These are phyloP conservation scores for Pocillopora grandis DNA, from an alignment of 92 coral and sea anemone species.

Conservation along the genomic window DNA sequence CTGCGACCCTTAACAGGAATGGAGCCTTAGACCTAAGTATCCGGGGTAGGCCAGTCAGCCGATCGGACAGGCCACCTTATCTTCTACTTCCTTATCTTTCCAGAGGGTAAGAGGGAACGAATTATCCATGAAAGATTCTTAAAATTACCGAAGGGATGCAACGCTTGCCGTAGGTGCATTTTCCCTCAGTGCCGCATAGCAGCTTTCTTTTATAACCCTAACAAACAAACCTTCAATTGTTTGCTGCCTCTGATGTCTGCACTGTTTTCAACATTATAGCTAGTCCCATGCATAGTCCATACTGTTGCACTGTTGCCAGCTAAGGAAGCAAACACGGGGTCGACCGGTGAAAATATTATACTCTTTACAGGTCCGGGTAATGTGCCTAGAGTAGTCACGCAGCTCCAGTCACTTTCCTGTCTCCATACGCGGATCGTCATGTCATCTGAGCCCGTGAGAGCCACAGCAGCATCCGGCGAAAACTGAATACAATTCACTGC, in stretches of 20 bases:
- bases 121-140: too few relatives aligned
- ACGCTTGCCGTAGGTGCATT: not conserved
- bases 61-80: too few relatives aligned
- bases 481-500: constrained; percentile 82
- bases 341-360: constrained; percentile 63
- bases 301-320: constrained; percentile 73
- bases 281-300: constrained; percentile 65
- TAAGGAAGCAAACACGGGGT: constrained; percentile 57
- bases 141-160: too few relatives aligned
- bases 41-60: too few relatives aligned
- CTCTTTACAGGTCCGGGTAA: constrained; percentile 68
- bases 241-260: constrained; percentile 26
- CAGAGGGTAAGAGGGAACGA: too few relatives aligned
- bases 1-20: too few relatives aligned
- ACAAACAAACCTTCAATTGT: constrained; percentile 29
- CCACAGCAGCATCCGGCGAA: constrained; percentile 60
- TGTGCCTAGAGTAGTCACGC: constrained; percentile 47
- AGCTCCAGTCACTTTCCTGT: constrained; percentile 51
- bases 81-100: too few relatives aligned
- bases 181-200: not conserved
- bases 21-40: too few relatives aligned
- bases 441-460: constrained; percentile 87
- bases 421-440: constrained; percentile 76
- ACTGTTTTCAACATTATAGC: constrained; percentile 13
- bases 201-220: not conserved